Evolutionary conservation across 1,140 invertebrate genomes (phyloP).

Genomic region (Scaptomyza pallida): DNA sequence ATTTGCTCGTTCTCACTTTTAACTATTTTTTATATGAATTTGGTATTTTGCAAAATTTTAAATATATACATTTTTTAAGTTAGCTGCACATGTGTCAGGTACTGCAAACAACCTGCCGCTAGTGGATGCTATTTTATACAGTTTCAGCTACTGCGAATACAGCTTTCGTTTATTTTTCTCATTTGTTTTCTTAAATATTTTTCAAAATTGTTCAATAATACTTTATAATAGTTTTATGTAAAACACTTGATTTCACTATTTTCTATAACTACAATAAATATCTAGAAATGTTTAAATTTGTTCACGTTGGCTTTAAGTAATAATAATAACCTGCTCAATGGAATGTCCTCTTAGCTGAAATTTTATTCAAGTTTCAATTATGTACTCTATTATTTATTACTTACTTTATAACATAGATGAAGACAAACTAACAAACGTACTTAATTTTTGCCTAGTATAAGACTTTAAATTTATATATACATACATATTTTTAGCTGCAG

Average conservation of each 20-base stretch:
- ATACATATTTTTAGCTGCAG: constrained; percentile 13
- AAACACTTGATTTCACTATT: constrained; percentile 39
- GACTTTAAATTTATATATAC: constrained; percentile 17
- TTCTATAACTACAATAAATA: constrained; percentile 20
- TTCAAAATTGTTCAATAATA: neutral
- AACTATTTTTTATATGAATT: constrained; percentile 20
- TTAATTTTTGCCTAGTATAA: constrained; percentile 21
- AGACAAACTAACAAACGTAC: constrained; percentile 14
- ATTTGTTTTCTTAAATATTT: neutral
- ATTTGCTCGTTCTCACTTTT: constrained; percentile 36
- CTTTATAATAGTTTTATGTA: neutral
- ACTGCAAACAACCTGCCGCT: constrained; percentile 3
- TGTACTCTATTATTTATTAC: constrained; percentile 33
- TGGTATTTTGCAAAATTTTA: constrained; percentile 19
- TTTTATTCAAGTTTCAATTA: constrained; percentile 51
- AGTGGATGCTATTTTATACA: neutral
- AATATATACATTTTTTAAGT: neutral
- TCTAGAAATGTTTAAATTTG: constrained; percentile 27
- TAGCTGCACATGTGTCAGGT: constrained; percentile 25
- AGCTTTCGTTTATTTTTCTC: neutral
- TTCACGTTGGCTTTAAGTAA: constrained; percentile 60
- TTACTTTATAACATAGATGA: constrained; percentile 42
- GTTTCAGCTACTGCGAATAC: constrained; percentile 8
- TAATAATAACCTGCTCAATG: constrained; percentile 69
- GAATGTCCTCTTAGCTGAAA: constrained; percentile 75